Evolutionary conservation across 1,140 invertebrate genomes (phyloP).

Genomic region (Neoseiulus cucumeris): DNA sequence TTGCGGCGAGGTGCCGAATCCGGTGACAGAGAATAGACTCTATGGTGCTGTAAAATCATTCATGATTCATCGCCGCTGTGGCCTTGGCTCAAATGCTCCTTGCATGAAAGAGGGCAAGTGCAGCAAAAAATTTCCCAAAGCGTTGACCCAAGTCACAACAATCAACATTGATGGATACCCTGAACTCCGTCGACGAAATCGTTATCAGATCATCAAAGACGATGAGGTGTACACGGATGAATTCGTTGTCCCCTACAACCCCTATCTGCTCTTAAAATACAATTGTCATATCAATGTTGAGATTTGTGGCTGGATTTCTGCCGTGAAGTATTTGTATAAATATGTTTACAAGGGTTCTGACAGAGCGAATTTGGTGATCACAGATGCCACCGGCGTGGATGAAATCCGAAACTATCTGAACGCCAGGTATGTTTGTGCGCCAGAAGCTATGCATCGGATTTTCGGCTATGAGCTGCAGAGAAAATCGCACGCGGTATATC

Average conservation of each 20-base stretch:
- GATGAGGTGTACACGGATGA: slow-evolving; percentile 18
- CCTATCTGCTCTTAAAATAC: slow-evolving; percentile 20
- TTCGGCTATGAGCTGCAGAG: slow-evolving; percentile 10
- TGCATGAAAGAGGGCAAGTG: slow-evolving; percentile 14
- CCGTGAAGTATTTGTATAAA: slow-evolving; percentile 25
- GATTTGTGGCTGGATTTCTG: slow-evolving; percentile 21
- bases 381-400: slow-evolving; percentile 11
- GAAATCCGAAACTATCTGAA: slow-evolving; percentile 19
- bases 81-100: not conserved
- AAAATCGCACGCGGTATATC: slow-evolving; percentile 4
- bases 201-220: slow-evolving; percentile 1
- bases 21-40: slow-evolving; percentile 25
- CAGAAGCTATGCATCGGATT: slow-evolving; percentile 20
- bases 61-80: slow-evolving; percentile 28
- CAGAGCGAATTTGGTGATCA: slow-evolving; percentile 15
- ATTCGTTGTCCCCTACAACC: slow-evolving; percentile 25
- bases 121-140: slow-evolving; percentile 14
- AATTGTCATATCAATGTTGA: slow-evolving; percentile 25
- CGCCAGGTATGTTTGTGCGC: slow-evolving; percentile 18
- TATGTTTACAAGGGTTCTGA: slow-evolving; percentile 26
- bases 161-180: slow-evolving; percentile 14
- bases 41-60: slow-evolving; percentile 23
- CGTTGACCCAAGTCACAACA: not conserved
- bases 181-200: slow-evolving; percentile 15
- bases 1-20: slow-evolving; percentile 35